Conservation (phyloP, 1,140 invertebrate species). For the Drosophila pectinifera region DNA sequence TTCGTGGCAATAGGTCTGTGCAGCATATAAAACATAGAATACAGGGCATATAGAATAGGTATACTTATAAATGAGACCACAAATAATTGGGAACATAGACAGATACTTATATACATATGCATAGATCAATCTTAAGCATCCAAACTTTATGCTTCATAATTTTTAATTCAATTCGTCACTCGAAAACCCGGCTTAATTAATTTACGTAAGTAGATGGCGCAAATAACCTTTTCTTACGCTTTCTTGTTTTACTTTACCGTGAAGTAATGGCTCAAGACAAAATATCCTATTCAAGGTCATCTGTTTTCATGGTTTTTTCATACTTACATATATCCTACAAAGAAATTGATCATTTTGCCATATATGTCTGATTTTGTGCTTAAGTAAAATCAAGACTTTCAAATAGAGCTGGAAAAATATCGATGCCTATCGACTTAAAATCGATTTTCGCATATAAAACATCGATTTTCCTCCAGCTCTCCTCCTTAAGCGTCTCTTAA, state of each 20-base stretch:
- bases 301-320: not conserved
- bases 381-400: too few relatives aligned
- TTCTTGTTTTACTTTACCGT: conserved; percentile 10
- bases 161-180: not conserved
- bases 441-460: not conserved
- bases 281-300: not conserved
- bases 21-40: not conserved
- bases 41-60: not conserved
- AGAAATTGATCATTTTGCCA: not conserved
- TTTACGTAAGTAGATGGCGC: not conserved
- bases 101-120: not conserved
- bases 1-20: conserved; percentile 22
- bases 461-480: not conserved
- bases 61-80: not conserved
- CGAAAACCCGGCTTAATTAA: not conserved
- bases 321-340: not conserved
- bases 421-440: not conserved
- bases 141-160: not conserved
- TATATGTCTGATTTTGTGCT: not conserved
- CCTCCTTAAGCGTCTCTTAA: not conserved
- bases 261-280: not conserved
- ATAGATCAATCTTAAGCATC: not conserved
- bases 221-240: conserved; percentile 12
- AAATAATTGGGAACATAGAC: conserved; percentile 2
- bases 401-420: not conserved